phyloP scores from a whole-genome alignment of 2,113 vertebrate genomes.

The Phainopepla nitens region DNA sequence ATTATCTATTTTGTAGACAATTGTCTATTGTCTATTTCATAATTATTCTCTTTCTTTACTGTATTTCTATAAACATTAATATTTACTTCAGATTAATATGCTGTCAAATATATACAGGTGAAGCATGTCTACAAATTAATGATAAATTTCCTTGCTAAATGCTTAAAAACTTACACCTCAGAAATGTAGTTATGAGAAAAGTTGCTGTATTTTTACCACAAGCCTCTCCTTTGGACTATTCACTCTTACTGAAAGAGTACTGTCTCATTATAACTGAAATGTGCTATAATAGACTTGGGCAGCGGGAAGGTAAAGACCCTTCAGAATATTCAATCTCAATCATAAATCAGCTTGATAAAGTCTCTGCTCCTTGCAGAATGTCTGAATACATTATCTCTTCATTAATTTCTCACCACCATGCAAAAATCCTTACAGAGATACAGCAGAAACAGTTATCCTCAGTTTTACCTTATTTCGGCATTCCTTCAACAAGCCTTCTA shows the following conservation, averaged over 20 bases:
- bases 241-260: background rate
- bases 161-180: background rate
- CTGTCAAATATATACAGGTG: background rate
- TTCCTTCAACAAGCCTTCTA: slow-evolving; percentile 94
- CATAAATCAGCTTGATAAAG: background rate
- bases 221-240: background rate
- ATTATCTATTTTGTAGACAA: background rate
- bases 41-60: background rate
- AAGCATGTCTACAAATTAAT: background rate
- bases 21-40: background rate
- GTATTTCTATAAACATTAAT: background rate
- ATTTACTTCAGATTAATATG: background rate
- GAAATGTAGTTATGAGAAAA: background rate
- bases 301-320: background rate
- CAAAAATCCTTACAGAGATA: background rate
- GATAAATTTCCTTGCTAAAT: background rate
- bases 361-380: background rate
- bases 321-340: background rate
- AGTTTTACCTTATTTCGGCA: slow-evolving; percentile 91
- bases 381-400: background rate
- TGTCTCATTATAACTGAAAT: background rate
- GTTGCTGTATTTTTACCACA: background rate
- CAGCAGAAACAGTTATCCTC: background rate
- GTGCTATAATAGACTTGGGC: background rate
- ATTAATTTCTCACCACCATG: background rate